A percentile compares a stretch with the other conserved stretches of the same genome.
Conservation (phyloP, 2,888 invertebrate species). For the Ochlodes sylvanus region DNA sequence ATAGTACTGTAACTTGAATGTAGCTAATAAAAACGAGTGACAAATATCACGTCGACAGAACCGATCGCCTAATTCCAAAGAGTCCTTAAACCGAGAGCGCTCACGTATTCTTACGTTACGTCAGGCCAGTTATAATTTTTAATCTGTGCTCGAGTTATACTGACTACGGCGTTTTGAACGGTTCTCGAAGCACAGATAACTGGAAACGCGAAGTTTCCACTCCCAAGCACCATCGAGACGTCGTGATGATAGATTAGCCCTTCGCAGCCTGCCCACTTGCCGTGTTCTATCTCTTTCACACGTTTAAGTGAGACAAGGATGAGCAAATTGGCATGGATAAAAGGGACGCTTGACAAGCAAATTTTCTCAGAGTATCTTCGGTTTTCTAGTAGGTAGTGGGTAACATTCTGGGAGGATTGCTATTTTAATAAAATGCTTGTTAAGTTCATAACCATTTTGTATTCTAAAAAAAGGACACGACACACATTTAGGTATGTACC, state of each 20-base stretch:
- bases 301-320: slow-evolving; percentile 22
- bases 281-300: slow-evolving; percentile 24
- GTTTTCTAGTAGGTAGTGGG: slow-evolving; percentile 14
- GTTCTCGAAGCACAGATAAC: slow-evolving; percentile 28
- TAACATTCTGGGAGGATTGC: not conserved
- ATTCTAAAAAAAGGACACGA: too few relatives aligned
- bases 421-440: too few relatives aligned
- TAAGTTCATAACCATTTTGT: too few relatives aligned
- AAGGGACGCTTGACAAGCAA: slow-evolving; percentile 35
- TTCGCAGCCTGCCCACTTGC: slow-evolving; percentile 36
- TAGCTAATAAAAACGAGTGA: too few relatives aligned
- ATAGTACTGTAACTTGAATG: too few relatives aligned
- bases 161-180: slow-evolving; percentile 35
- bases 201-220: slow-evolving; percentile 36
- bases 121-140: slow-evolving; percentile 36
- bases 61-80: slow-evolving; percentile 23
- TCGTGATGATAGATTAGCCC: slow-evolving; percentile 38
- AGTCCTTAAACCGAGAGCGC: slow-evolving; percentile 1
- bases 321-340: slow-evolving; percentile 33
- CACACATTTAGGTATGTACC: too few relatives aligned
- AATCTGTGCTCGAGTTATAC: slow-evolving; percentile 36
- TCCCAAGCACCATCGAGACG: slow-evolving; percentile 34
- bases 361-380: slow-evolving; percentile 28
- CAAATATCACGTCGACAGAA: slow-evolving; percentile 9
- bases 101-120: slow-evolving; percentile 34